Evolutionary conservation across 1,140 invertebrate species (phyloP).

Genomic region (Parasteatoda tepidariorum): DNA sequence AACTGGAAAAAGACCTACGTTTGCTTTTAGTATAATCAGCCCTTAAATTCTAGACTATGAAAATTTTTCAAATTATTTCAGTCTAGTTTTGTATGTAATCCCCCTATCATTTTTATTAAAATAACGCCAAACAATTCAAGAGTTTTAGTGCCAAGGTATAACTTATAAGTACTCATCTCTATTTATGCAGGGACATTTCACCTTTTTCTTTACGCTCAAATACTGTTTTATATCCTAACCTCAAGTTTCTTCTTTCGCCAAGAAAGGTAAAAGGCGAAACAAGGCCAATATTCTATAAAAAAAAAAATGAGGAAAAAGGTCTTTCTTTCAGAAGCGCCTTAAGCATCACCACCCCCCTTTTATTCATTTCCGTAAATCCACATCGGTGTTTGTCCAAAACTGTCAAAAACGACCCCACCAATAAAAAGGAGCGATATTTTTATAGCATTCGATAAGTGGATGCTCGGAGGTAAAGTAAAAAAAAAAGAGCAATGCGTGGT

Average conservation of each 20-base stretch:
- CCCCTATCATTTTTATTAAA: background rate
- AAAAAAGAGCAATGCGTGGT: background rate
- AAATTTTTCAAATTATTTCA: too few species aligned
- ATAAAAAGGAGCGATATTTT: conserved; percentile 49
- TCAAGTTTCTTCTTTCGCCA: background rate
- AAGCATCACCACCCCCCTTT: background rate
- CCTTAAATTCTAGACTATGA: too few species aligned
- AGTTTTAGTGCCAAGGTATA: background rate
- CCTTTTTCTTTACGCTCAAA: background rate
- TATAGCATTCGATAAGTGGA: conserved; percentile 35
- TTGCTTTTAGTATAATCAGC: too few species aligned
- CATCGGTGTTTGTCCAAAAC: conserved; percentile 40
- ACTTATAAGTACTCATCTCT: background rate
- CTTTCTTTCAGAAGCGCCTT: background rate
- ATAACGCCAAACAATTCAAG: background rate
- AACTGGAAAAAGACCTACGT: background rate
- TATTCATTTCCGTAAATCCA: conserved; percentile 55
- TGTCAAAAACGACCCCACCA: conserved; percentile 45
- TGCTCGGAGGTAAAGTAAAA: background rate
- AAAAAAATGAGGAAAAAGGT: background rate
- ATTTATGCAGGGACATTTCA: background rate
- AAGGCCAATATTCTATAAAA: background rate
- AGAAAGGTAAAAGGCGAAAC: background rate
- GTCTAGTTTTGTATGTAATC: background rate
- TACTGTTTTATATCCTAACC: background rate